A percentile compares a stretch with the other conserved stretches of the same genome.
These are phyloP conservation scores for Hippocampus zosterae DNA, from an alignment of 2,113 vertebrate genomes.

Conservation along the genomic window DNA sequence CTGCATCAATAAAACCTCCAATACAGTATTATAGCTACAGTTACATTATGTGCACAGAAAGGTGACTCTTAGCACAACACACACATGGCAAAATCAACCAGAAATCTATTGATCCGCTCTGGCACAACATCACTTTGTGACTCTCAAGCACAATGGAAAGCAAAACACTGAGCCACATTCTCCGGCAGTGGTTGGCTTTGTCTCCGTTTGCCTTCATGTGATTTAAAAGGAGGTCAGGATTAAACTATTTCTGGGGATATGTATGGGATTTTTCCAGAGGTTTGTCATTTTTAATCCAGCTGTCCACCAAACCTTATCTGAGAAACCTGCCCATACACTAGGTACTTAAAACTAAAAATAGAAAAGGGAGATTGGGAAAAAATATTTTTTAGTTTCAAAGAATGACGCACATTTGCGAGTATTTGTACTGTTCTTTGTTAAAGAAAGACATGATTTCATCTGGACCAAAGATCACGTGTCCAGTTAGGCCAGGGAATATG, in stretches of 20 bases:
- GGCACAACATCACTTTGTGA: slow-evolving; percentile 2
- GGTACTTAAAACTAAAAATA: slow-evolving; percentile 24
- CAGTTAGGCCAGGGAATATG: not conserved
- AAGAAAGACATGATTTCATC: not conserved
- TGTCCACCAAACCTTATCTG: slow-evolving; percentile 34
- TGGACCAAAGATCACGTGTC: not conserved
- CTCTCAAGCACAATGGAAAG: not conserved
- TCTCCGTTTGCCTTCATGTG: slow-evolving; percentile 56
- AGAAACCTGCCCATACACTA: slow-evolving; percentile 25
- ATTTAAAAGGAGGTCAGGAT: slow-evolving; percentile 67
- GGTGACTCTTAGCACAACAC: slow-evolving; percentile 9
- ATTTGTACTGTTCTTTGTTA: slow-evolving; percentile 4
- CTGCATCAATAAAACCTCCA: slow-evolving; percentile 33
- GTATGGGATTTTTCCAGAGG: slow-evolving; percentile 59
- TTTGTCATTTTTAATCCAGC: slow-evolving; percentile 58
- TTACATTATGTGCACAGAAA: slow-evolving; percentile 24
- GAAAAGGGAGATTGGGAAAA: slow-evolving; percentile 11
- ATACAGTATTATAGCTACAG: slow-evolving; percentile 24
- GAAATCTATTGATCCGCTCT: not conserved
- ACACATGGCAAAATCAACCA: not conserved
- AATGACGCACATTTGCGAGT: not conserved
- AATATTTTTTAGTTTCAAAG: not conserved
- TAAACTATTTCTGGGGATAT: slow-evolving; percentile 67
- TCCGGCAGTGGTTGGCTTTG: slow-evolving; percentile 60
- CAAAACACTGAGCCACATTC: slow-evolving; percentile 45